Percentiles rank a stretch among this genome's conserved stretches.
These are phyloP conservation scores for Arvicanthis niloticus DNA, from an alignment of 2,113 vertebrate species.

Conservation along the genomic window DNA sequence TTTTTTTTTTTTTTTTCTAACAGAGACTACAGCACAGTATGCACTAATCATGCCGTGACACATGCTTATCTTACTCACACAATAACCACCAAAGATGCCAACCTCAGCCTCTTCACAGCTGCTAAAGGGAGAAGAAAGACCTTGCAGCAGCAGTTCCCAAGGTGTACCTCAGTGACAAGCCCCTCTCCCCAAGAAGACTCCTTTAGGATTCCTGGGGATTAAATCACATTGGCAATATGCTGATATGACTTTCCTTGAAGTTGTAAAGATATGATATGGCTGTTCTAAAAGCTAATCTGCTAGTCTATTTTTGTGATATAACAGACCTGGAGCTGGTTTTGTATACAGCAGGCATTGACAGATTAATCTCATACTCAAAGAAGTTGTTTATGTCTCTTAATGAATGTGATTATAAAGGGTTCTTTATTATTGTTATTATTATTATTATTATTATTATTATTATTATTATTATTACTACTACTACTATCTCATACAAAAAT, in stretches of 20 bases:
- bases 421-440: too few species aligned
- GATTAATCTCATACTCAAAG: background rate
- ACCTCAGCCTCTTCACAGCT: background rate
- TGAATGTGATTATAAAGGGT: background rate
- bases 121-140: background rate
- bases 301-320: background rate
- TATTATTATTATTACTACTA: background rate
- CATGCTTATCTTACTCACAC: background rate
- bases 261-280: background rate
- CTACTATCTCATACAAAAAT: background rate
- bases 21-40: background rate
- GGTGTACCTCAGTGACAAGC: too few species aligned
- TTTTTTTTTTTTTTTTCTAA: background rate
- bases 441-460: background rate
- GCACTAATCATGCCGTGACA: background rate
- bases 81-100: background rate
- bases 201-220: background rate
- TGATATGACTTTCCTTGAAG: background rate
- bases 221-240: background rate
- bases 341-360: background rate
- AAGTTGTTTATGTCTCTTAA: background rate
- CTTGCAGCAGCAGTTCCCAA: background rate
- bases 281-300: background rate
- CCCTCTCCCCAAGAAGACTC: background rate
- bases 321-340: background rate